Conservation (phyloP, 2,113 vertebrate genomes). For the cattle (Bos taurus) region DNA sequence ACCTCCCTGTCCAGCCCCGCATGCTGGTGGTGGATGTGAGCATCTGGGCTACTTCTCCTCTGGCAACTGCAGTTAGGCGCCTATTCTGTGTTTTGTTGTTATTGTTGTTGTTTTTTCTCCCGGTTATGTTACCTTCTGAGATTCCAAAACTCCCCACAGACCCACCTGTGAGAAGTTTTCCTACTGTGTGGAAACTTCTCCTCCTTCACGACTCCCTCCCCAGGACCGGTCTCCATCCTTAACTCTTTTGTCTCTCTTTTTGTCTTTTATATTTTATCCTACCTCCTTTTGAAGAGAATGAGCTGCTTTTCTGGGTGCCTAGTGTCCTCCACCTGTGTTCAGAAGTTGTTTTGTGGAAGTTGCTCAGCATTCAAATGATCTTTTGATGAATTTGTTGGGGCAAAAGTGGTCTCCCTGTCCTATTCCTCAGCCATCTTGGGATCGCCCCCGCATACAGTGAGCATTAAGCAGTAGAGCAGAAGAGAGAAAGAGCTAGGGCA, state of each 20-base stretch:
- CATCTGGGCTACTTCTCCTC: neutral
- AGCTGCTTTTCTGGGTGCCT: neutral
- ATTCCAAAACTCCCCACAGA: neutral
- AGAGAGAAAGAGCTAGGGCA: rapidly evolving
- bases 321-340: neutral
- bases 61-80: rapidly evolving
- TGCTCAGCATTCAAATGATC: neutral
- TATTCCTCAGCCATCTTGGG: neutral
- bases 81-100: neutral
- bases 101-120: neutral
- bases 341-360: neutral
- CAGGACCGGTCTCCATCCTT: neutral
- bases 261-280: neutral
- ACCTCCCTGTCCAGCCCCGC: neutral
- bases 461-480: neutral
- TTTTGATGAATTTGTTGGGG: neutral
- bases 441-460: neutral
- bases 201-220: neutral
- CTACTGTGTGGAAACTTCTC: neutral
- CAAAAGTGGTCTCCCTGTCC: neutral
- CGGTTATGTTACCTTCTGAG: neutral
- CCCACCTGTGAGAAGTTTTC: neutral
- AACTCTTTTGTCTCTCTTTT: neutral
- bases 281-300: neutral
- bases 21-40: neutral